Conservation (phyloP, 2,888 invertebrate species). For the Flexamia atlantica region DNA sequence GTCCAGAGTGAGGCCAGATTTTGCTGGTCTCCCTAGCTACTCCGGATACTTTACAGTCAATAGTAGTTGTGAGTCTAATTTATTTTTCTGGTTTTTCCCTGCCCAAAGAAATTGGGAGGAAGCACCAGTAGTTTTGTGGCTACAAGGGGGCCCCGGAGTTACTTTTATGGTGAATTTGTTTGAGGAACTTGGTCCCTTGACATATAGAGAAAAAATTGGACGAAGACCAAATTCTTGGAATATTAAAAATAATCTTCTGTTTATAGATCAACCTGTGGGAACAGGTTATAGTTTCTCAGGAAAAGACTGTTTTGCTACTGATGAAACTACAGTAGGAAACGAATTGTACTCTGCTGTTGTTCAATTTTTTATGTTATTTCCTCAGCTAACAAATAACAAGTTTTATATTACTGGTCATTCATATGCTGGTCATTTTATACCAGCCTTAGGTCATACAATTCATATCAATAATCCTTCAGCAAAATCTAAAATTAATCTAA, state of each 20-base stretch:
- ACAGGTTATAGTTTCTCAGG: constrained; percentile 94
- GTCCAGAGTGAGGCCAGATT: constrained; percentile 62
- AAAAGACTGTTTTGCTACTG: constrained; percentile 77
- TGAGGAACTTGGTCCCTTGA: constrained; percentile 89
- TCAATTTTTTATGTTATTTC: constrained; percentile 91
- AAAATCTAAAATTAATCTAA: constrained; percentile 81
- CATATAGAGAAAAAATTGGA: constrained; percentile 77
- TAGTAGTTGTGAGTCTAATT: constrained; percentile 75
- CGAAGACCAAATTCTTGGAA: constrained; percentile 89
- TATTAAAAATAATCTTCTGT: constrained; percentile 87
- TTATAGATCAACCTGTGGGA: constrained; percentile 95
- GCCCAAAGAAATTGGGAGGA: constrained; percentile 74
- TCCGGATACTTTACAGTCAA: constrained; percentile 82
- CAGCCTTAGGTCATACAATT: constrained; percentile 80
- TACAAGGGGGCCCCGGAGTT: constrained; percentile 92
- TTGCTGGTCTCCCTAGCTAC: constrained; percentile 76
- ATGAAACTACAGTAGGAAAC: constrained; percentile 75
- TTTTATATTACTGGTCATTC: constrained; percentile 95
- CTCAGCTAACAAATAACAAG: constrained; percentile 83
- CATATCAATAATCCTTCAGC: constrained; percentile 80
- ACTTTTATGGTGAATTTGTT: constrained; percentile 88
- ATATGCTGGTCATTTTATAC: constrained; percentile 47
- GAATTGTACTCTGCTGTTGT: constrained; percentile 86
- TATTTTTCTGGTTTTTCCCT: constrained; percentile 77
- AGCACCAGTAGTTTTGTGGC: constrained; percentile 85